phyloP scores from a whole-genome alignment of 30 jellyfish, hydroid and myxozoan species.

The Chrysaora quinquecirrha region DNA sequence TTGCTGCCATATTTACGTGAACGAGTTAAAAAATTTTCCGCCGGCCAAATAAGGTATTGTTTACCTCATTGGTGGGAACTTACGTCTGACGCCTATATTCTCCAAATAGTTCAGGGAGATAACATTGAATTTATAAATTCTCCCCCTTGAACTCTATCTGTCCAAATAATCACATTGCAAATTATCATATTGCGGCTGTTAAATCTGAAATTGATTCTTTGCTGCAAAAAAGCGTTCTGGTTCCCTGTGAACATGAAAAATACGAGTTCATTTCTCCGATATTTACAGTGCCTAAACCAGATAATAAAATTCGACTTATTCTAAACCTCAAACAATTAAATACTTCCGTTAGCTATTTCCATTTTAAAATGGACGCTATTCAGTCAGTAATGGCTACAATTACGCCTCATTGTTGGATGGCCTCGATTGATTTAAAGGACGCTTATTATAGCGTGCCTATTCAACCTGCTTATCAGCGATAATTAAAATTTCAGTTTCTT shows the following conservation, averaged over 20 bases:
- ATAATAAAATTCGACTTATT: not conserved
- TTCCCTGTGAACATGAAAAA: not conserved
- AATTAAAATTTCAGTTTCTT: not conserved
- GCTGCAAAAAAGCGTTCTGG: not conserved
- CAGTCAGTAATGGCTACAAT: not conserved
- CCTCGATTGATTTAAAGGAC: not conserved
- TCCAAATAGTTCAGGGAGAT: not conserved
- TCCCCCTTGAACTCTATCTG: too few species aligned
- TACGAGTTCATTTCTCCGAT: not conserved
- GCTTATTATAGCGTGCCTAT: not conserved
- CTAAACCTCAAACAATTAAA: not conserved
- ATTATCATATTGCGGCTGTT: too few species aligned
- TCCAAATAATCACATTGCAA: too few species aligned
- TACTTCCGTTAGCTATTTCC: not conserved
- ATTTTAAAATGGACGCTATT: not conserved
- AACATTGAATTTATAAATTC: too few species aligned
- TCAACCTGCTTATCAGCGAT: not conserved
- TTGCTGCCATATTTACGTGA: too few species aligned
- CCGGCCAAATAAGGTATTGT: too few species aligned
- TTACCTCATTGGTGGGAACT: too few species aligned
- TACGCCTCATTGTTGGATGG: not conserved
- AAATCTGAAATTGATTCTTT: too few species aligned
- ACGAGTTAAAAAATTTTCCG: too few species aligned
- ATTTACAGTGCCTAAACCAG: not conserved
- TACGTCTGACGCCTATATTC: too few species aligned